These are phyloP conservation scores for Sinella curviseta DNA, from an alignment of 1,140 invertebrate genomes.

Conservation along the genomic window DNA sequence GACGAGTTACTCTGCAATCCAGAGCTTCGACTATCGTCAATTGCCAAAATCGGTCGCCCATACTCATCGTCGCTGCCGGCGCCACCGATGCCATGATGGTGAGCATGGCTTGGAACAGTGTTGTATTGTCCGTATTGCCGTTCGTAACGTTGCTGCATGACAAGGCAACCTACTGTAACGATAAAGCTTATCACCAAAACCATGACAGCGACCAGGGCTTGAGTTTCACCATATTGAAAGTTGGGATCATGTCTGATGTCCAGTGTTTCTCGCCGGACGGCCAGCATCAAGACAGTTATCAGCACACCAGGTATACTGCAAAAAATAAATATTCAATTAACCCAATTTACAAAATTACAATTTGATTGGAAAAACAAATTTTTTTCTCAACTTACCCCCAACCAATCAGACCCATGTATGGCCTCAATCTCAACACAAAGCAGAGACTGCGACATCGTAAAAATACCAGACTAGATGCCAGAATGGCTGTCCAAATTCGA, in stretches of 20 bases:
- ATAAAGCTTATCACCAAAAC: slow-evolving; percentile 68
- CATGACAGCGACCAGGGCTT: slow-evolving; percentile 68
- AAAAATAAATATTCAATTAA: slow-evolving; percentile 47
- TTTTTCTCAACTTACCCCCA: slow-evolving; percentile 67
- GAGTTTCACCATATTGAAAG: slow-evolving; percentile 74
- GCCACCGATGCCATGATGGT: not conserved
- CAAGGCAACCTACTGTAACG: slow-evolving; percentile 71
- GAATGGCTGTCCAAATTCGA: slow-evolving; percentile 77
- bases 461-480: slow-evolving; percentile 77
- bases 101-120: slow-evolving; percentile 16
- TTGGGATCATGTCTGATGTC: slow-evolving; percentile 69
- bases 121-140: slow-evolving; percentile 59
- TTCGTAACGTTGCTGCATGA: slow-evolving; percentile 72
- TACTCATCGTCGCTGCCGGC: slow-evolving; percentile 11
- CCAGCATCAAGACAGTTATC: slow-evolving; percentile 61
- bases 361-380: not conserved
- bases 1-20: not conserved
- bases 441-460: slow-evolving; percentile 77
- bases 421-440: slow-evolving; percentile 73
- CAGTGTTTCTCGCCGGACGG: slow-evolving; percentile 56
- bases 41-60: not conserved
- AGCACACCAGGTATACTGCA: slow-evolving; percentile 62
- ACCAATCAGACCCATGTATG: slow-evolving; percentile 69
- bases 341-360: not conserved
- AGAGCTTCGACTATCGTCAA: not conserved